phyloP scores from a whole-genome alignment of 92 coral and sea anemone species.

The Palythoa grandiflora region DNA sequence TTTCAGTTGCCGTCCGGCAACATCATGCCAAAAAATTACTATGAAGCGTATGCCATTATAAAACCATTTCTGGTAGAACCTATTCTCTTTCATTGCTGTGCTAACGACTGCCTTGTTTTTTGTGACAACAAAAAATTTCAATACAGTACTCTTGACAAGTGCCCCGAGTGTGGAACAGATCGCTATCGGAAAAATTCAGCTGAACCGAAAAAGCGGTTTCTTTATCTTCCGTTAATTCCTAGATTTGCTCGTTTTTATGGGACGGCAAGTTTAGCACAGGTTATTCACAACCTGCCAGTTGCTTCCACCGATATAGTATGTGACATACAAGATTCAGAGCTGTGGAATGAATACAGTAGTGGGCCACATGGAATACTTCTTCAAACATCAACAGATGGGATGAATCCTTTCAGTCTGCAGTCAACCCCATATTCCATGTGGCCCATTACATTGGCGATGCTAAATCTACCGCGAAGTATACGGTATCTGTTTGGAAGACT shows the following conservation, averaged over 20 bases:
- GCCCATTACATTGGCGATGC: constrained; percentile 50
- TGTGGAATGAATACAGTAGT: not conserved
- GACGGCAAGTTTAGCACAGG: not conserved
- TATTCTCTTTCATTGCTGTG: constrained; percentile 43
- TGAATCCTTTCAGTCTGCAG: constrained; percentile 8
- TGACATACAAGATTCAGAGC: too few relatives aligned
- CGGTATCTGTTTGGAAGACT: constrained; percentile 50
- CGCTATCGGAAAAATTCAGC: not conserved
- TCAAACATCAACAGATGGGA: constrained; percentile 30
- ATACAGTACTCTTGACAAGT: not conserved
- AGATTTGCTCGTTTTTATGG: not conserved
- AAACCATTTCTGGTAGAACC: constrained; percentile 45
- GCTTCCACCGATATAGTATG: not conserved
- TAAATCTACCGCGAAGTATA: constrained; percentile 48
- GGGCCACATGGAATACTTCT: not conserved
- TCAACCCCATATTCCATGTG: constrained; percentile 55
- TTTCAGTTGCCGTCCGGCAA: constrained; percentile 47
- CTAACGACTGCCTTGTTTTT: constrained; percentile 44
- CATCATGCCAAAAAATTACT: constrained; percentile 44
- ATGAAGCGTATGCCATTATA: constrained; percentile 29
- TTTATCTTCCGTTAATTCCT: not conserved
- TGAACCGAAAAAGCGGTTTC: not conserved
- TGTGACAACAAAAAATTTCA: not conserved
- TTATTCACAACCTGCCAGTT: not conserved
- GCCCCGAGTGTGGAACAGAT: not conserved